Conservation (phyloP, 1,140 invertebrate species). For the Callitettix versicolor region DNA sequence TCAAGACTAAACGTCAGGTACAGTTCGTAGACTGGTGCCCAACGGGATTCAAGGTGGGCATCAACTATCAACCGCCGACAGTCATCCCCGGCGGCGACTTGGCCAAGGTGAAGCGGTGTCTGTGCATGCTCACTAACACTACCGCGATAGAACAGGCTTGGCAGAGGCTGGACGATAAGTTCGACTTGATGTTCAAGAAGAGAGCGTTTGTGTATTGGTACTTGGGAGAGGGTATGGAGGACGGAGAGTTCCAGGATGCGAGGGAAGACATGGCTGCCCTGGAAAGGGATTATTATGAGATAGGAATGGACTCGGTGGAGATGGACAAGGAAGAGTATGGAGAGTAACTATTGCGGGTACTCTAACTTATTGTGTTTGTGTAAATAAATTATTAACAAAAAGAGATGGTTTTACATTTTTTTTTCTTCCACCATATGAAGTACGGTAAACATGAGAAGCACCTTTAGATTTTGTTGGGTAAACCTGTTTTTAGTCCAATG, state of each 20-base stretch:
- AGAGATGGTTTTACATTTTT: too few species aligned
- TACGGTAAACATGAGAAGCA: too few species aligned
- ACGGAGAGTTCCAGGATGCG: constrained; percentile 55
- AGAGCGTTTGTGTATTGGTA: constrained; percentile 33
- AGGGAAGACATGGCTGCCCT: constrained; percentile 51
- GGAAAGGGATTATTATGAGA: constrained; percentile 56
- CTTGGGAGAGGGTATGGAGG: constrained; percentile 51
- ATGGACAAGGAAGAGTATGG: constrained; percentile 39
- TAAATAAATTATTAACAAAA: too few species aligned
- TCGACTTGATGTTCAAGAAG: constrained; percentile 52
- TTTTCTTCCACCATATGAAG: too few species aligned
- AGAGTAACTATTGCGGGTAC: too few species aligned
- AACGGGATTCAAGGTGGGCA: constrained; percentile 33
- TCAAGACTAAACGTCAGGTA: constrained; percentile 53
- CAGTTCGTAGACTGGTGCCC: constrained; percentile 76
- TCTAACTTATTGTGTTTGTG: too few species aligned
- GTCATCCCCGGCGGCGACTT: constrained; percentile 46
- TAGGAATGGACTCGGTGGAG: constrained; percentile 47
- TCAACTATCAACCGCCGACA: constrained; percentile 64
- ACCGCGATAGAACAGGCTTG: constrained; percentile 79
- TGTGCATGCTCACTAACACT: constrained; percentile 80
- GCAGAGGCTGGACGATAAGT: constrained; percentile 59
- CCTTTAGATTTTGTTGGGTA: too few species aligned
- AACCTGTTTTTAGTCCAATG: too few species aligned
- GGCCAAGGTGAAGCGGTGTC: constrained; percentile 58